These are phyloP conservation scores for Stegana nigrithorax DNA, from an alignment of 2,888 invertebrate genomes.

Conservation along the genomic window DNA sequence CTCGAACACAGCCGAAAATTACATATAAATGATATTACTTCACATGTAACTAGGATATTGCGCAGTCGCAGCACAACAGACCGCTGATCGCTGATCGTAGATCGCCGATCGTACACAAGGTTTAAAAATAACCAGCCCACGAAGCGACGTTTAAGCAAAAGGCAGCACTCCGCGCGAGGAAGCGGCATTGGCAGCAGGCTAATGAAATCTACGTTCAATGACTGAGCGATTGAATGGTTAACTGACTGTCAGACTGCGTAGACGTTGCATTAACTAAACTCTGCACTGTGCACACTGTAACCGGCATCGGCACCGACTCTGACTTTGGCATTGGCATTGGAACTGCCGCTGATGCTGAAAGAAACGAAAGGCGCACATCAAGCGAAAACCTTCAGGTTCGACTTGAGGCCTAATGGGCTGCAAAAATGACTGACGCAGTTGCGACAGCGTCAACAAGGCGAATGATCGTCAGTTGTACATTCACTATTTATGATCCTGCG, in stretches of 20 bases:
- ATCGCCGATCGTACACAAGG: slow-evolving; percentile 22
- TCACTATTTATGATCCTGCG: slow-evolving; percentile 17
- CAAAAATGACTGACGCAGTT: no score
- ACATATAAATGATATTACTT: slow-evolving; percentile 38
- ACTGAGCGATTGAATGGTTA: background rate
- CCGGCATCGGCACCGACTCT: slow-evolving; percentile 19
- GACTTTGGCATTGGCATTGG: slow-evolving; percentile 33
- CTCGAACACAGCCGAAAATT: slow-evolving; percentile 62
- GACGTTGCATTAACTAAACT: background rate
- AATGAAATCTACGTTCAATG: background rate
- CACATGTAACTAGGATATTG: no score
- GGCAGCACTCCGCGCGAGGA: background rate
- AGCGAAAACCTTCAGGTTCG: background rate
- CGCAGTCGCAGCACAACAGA: no score
- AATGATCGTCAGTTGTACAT: no score
- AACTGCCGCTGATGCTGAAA: no score
- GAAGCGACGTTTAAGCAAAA: background rate
- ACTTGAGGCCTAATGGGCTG: slow-evolving; percentile 14
- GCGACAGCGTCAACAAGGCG: no score
- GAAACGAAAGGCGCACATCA: no score
- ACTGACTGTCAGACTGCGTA: background rate
- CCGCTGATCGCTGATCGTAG: no score
- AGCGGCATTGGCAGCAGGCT: background rate
- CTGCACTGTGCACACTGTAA: slow-evolving; percentile 31
- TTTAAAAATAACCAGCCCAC: slow-evolving; percentile 40